Evolutionary conservation across 2,888 invertebrate genomes (phyloP), one percentile per base, ranked within the genome.

Genomic region (Augiades crinisus): DNA sequence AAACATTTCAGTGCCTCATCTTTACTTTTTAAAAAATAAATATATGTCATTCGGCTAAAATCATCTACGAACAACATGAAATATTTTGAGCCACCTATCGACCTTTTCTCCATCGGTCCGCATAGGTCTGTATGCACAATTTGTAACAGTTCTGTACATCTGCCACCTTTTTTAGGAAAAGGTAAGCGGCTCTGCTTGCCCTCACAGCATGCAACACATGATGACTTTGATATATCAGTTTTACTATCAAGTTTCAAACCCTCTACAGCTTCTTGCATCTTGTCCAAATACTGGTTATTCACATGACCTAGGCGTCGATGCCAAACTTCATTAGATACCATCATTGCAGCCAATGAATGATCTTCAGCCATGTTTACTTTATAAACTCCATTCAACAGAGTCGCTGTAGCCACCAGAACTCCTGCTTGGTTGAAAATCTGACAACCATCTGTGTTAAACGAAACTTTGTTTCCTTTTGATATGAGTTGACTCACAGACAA

Each of bases 271-370:
- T 62, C 47, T 41, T 59, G 50, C 58, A 61, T 63, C 33, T 58
- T 59, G 14, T 58, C 60, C 21, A 60, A 45, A 47, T 60, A 58
- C 8, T 58, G 36, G 33, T 58, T 62, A 43, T 65, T 65, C n/a
- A 62, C 50, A 52, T 61, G 62, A 22, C 60, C 62, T 5, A 65
- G 27, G 5, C 65, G 52, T 19, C 62, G 21, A 54, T 65, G 61
- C 61, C 63, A 64, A 19, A 54, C 38, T 24, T 60, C 55, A 50
- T 54, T 47, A 3, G 54, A 54, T 5, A n/a, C n/a, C n/a, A n/a
- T n/a, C n/a, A n/a, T n/a, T n/a, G n/a, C n/a, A n/a, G n/a, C n/a
- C n/a, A n/a, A n/a, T n/a, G n/a, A n/a, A n/a, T n/a, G n/a, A n/a
- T n/a, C n/a, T n/a, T n/a, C n/a, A n/a, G n/a, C n/a, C n/a, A n/a